A percentile compares a stretch with the other conserved stretches of the same genome.
These are phyloP conservation scores for Monoplex corrugatus DNA, from an alignment of 2,888 invertebrate genomes.

Conservation along the genomic window DNA sequence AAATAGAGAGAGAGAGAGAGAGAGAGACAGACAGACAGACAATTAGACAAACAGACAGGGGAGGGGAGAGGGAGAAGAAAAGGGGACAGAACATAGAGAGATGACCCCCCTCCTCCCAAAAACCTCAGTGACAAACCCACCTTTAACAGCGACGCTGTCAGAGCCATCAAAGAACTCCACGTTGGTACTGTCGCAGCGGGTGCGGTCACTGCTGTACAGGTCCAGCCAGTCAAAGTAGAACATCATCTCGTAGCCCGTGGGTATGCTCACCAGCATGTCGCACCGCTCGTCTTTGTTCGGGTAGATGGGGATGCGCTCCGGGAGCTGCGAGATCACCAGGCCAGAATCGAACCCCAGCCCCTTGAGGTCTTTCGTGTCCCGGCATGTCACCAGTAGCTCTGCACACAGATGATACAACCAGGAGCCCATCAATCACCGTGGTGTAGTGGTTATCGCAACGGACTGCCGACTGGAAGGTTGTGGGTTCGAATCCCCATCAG, in stretches of 20 bases:
- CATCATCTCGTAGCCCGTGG: slow-evolving; percentile 38
- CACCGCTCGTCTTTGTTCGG: slow-evolving; percentile 39
- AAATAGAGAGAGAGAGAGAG: no score
- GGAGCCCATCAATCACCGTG: no score
- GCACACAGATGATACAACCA: not conserved
- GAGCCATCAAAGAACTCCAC: slow-evolving; percentile 44
- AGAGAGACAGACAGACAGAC: no score
- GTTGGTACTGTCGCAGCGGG: slow-evolving; percentile 42
- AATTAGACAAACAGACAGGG: no score
- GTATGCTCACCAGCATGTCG: slow-evolving; percentile 28
- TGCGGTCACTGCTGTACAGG: slow-evolving; percentile 25
- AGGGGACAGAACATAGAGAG: no score
- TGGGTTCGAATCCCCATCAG: no score
- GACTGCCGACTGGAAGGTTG: no score
- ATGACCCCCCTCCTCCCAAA: no score
- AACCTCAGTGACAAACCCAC: no score
- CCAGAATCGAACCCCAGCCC: slow-evolving; percentile 19
- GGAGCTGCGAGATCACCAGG: slow-evolving; percentile 27
- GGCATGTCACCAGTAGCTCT: slow-evolving; percentile 27
- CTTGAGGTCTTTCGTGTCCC: not conserved
- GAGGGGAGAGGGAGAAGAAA: no score
- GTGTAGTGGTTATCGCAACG: no score
- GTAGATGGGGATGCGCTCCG: slow-evolving; percentile 43
- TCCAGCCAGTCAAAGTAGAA: slow-evolving; percentile 47
- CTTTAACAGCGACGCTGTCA: not conserved